Evolutionary conservation across 2,797 vertebrate genomes (phyloP).

Genomic region (Acropternis orthonyx): DNA sequence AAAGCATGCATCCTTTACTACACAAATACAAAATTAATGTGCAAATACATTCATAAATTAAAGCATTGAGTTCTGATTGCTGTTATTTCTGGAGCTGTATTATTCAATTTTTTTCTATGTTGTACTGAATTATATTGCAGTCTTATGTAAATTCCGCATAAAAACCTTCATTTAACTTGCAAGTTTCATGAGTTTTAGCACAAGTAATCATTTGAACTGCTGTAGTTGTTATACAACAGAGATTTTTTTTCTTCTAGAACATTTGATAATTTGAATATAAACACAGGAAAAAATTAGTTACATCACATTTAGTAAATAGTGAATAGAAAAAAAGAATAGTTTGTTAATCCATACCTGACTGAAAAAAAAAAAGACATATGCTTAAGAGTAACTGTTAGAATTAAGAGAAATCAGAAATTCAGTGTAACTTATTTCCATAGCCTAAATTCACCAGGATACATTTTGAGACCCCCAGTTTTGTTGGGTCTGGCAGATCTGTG

Average conservation of each 20-base stretch:
- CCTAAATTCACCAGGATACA: neutral
- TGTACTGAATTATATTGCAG: neutral
- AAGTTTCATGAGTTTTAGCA: neutral
- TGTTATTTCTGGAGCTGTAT: neutral
- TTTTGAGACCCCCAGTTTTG: neutral
- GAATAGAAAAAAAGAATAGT: neutral
- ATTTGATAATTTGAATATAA: neutral
- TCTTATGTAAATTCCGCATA: neutral
- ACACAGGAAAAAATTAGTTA: neutral
- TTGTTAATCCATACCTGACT: neutral
- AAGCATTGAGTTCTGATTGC: neutral
- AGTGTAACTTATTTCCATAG: neutral
- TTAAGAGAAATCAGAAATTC: neutral
- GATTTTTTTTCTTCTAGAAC: neutral
- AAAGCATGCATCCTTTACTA: neutral
- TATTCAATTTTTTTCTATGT: neutral
- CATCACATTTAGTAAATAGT: neutral
- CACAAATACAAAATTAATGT: slow-evolving; percentile 30
- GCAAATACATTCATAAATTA: slow-evolving; percentile 43
- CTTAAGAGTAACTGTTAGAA: neutral
- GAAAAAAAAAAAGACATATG: neutral
- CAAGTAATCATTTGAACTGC: neutral
- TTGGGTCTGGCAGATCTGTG: neutral
- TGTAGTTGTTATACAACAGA: neutral
- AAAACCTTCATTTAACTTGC: neutral